These are phyloP conservation scores for Acropternis orthonyx DNA, from an alignment of 2,797 vertebrate genomes.

Conservation along the genomic window DNA sequence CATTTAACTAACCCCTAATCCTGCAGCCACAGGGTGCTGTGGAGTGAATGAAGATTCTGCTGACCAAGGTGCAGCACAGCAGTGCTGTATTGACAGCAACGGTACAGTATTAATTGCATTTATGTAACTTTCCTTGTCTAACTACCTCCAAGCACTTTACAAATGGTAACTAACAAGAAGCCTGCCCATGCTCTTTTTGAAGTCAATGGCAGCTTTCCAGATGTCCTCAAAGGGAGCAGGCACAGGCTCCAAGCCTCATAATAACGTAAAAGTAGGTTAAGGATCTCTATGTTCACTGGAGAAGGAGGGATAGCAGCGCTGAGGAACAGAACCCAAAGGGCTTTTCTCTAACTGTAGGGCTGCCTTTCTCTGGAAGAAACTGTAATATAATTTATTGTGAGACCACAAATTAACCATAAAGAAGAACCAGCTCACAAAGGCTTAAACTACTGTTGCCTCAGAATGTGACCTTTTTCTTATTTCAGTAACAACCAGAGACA, in stretches of 20 bases:
- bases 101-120: neutral
- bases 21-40: neutral
- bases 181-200: slow-evolving; percentile 37
- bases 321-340: slow-evolving; percentile 17
- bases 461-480: slow-evolving; percentile 20
- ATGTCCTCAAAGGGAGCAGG: slow-evolving; percentile 48
- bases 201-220: slow-evolving; percentile 61
- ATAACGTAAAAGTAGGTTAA: slow-evolving; percentile 56
- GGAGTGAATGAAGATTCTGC: neutral
- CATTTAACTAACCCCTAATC: neutral
- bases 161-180: slow-evolving; percentile 1
- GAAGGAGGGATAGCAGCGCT: neutral
- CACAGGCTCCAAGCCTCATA: slow-evolving; percentile 34
- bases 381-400: slow-evolving; percentile 9
- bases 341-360: slow-evolving; percentile 2
- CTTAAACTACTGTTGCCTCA: neutral
- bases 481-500: neutral
- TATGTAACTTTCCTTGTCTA: slow-evolving; percentile 39
- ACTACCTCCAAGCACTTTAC: slow-evolving; percentile 7
- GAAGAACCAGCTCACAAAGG: neutral
- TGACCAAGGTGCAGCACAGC: neutral
- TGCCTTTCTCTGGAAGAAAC: slow-evolving; percentile 16
- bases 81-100: neutral
- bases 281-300: slow-evolving; percentile 38
- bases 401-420: neutral